Evolutionary conservation across 2,888 invertebrate species (phyloP).

Genomic region (Sinohyriopsis cumingii): DNA sequence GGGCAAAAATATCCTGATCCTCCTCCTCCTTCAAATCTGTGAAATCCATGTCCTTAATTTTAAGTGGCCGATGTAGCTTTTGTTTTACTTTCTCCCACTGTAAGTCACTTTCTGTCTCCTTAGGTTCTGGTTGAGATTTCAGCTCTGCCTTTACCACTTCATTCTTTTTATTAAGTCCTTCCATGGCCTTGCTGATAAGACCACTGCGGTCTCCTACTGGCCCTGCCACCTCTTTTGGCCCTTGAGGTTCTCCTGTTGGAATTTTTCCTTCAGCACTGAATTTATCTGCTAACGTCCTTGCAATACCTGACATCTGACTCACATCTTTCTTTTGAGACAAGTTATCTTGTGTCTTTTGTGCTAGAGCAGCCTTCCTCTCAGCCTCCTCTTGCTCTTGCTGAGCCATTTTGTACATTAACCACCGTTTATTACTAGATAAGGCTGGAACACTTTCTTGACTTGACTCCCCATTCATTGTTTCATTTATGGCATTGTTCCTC

Average conservation of each 20-base stretch:
- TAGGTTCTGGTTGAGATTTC: conserved; percentile 72
- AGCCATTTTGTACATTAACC: conserved; percentile 70
- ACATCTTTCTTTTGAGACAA: conserved; percentile 34
- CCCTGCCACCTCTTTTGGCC: conserved; percentile 34
- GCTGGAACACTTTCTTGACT: conserved; percentile 23
- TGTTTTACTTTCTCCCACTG: conserved; percentile 91
- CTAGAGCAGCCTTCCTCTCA: conserved; percentile 1
- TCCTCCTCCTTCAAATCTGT: conserved; percentile 92
- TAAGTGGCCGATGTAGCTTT: conserved; percentile 75
- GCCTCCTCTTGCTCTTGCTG: conserved; percentile 40
- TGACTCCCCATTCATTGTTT: conserved; percentile 20
- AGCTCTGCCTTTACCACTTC: conserved; percentile 67
- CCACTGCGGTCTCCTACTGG: conserved; percentile 81
- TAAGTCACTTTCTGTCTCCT: conserved; percentile 93
- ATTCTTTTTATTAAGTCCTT: conserved; percentile 77
- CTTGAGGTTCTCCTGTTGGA: conserved; percentile 31
- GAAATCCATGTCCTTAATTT: conserved; percentile 95
- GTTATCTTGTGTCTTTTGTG: conserved; percentile 9
- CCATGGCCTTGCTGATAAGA: conserved; percentile 93
- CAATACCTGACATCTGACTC: conserved; percentile 14
- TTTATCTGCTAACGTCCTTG: conserved; percentile 10
- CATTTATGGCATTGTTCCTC: conserved; percentile 48
- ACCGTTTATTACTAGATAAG: conserved; percentile 66
- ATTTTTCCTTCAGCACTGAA: conserved; percentile 25
- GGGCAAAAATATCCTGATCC: conserved; percentile 80